These are phyloP conservation scores for Zaprionus camerounensis DNA, from an alignment of 1,140 invertebrate species.

Conservation along the genomic window DNA sequence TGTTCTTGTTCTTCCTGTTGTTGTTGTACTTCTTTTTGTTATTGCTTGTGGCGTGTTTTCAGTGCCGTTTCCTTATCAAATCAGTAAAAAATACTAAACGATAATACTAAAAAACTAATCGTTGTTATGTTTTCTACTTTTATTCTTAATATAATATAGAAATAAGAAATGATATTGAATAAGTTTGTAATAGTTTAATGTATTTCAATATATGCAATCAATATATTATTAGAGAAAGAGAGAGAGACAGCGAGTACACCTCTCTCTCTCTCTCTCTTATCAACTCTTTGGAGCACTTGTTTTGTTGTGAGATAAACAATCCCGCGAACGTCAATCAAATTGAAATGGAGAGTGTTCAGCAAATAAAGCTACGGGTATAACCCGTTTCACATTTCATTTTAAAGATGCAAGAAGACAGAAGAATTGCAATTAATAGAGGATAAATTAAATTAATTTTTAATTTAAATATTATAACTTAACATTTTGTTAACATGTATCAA, in stretches of 20 bases:
- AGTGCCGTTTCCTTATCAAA: not conserved
- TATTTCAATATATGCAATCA: too few species aligned
- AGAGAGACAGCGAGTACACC: not conserved
- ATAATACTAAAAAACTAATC: not conserved
- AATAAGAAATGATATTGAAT: too few species aligned
- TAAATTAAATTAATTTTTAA: too few species aligned
- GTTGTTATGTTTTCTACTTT: too few species aligned
- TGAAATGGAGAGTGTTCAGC: not conserved
- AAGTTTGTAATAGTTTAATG: too few species aligned
- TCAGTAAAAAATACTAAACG: not conserved
- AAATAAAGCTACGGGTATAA: not conserved
- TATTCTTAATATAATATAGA: too few species aligned
- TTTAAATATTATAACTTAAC: too few species aligned
- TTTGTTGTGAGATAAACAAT: not conserved
- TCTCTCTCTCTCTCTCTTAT: not conserved
- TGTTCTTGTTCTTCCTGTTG: not conserved
- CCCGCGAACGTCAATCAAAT: not conserved
- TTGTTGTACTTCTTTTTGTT: not conserved
- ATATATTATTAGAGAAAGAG: too few species aligned
- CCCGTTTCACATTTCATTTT: not conserved
- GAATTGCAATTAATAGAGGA: too few species aligned
- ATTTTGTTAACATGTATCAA: too few species aligned
- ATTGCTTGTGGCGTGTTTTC: not conserved
- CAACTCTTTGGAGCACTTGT: not conserved
- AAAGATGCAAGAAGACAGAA: too few species aligned